phyloP scores from a whole-genome alignment of 2,888 invertebrate genomes.

The Acanthosoma haemorrhoidale region DNA sequence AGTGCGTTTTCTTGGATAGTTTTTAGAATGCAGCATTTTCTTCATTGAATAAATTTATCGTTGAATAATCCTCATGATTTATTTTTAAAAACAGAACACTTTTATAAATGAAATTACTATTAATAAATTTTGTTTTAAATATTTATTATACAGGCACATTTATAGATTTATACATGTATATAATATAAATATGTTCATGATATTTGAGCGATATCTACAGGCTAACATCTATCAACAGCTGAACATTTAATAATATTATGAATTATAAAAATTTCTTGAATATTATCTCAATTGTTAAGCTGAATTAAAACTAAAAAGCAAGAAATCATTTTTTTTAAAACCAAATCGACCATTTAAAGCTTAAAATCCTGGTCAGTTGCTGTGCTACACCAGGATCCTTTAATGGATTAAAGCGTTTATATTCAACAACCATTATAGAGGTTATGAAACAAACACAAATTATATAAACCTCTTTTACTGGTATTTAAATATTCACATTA shows the following conservation, averaged over 20 bases:
- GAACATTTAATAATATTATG: constrained; percentile 16
- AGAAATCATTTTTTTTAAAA: background rate
- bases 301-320: constrained; percentile 13
- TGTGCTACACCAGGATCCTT: background rate
- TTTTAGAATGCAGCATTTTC: no score
- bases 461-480: background rate
- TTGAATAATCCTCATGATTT: background rate
- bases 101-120: background rate
- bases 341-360: constrained; percentile 15
- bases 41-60: no score
- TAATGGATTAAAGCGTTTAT: constrained; percentile 26
- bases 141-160: constrained; percentile 24
- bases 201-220: constrained; percentile 29
- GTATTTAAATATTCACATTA: constrained; percentile 7
- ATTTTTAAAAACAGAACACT: background rate
- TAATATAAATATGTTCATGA: constrained; percentile 11
- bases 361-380: constrained; percentile 12
- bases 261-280: constrained; percentile 5
- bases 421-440: constrained; percentile 26
- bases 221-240: constrained; percentile 10
- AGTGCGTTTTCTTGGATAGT: no score
- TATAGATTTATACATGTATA: constrained; percentile 18
- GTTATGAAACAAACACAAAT: background rate
- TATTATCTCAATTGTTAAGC: background rate
- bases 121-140: background rate